Evolutionary conservation across 2,888 invertebrate species (phyloP).

Genomic region (Palloptera scutellata): DNA sequence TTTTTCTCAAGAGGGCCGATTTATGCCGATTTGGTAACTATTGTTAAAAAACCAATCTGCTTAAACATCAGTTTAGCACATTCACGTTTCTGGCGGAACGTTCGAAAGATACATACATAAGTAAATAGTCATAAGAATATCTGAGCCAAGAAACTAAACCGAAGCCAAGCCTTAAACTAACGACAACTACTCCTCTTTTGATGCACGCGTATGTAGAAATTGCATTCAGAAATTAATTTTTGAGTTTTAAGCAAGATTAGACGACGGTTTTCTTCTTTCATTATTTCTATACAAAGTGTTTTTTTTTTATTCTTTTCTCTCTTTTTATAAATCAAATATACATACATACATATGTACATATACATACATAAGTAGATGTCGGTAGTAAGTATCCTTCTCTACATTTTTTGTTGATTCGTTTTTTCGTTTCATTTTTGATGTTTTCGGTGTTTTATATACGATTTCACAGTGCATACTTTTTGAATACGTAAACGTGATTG

Average conservation of each 20-base stretch:
- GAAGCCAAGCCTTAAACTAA: conserved; percentile 15
- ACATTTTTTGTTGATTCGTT: conserved; percentile 8
- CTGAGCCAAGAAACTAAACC: neutral
- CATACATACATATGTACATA: too few species aligned
- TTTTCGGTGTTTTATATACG: conserved; percentile 39
- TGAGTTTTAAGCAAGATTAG: conserved; percentile 15
- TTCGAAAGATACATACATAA: too few species aligned
- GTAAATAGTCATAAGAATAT: neutral
- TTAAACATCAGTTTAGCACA: too few species aligned
- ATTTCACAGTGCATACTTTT: conserved; percentile 21
- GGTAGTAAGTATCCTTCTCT: conserved; percentile 6
- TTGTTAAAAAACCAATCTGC: too few species aligned
- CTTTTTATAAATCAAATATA: too few species aligned
- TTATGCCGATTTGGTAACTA: too few species aligned
- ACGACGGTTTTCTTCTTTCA: conserved; percentile 12
- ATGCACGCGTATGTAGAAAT: neutral
- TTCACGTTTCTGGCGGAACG: too few species aligned
- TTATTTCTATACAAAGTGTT: too few species aligned
- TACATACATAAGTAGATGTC: too few species aligned
- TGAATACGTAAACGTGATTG: conserved; percentile 48
- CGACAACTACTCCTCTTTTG: conserved; percentile 24
- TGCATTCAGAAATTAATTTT: conserved; percentile 12
- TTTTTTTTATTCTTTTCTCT: too few species aligned
- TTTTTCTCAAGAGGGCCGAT: too few species aligned
- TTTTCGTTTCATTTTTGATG: neutral